Base-by-base conservation (phyloP, 53 echinoderm and acorn worm genomes). In the Echinometra lucunter region DNA sequence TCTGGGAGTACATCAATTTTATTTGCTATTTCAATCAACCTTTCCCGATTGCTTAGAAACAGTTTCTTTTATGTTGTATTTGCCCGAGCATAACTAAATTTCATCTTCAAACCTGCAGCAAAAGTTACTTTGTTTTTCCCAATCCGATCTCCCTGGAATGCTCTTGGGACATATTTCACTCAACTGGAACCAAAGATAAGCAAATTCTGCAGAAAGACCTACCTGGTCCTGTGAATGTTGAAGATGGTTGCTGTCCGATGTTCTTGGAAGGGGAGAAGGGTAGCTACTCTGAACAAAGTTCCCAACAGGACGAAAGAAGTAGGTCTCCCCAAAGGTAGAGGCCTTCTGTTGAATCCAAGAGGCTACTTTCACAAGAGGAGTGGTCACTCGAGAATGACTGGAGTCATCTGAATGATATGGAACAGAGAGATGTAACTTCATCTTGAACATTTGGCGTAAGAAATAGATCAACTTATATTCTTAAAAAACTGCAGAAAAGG, bases 331-430 rank as follows among this genome's bases (percentile, higher is more conserved):
- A 75, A 98, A 98, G n/a, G 96, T 81, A 6, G 95, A 57, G 18
- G 96, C 96, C 91, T 98, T 98, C 91, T 91, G 94, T 70, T 91
- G 95, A 30, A 98, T 91, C 98, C 98, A 98, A 25, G 44, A 91
- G 53, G 97, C 97, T 28, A 96, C 94, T 72, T 96, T 96, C 57
- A 69, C 66, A 32, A 97, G 82, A 30, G 94, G 94, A 42, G 94
- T 83, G 38, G 78, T 38, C 2, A 37, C 30, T 49, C 91, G 66
- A 45, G 91, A 44, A 1, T 10, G 37, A 66, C 13, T 90, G 23
- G 18, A 63, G 42, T 63, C 58, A 90, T 90, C 63, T 90, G 23
- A 37, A 35, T 53, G 28, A 56, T 17, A 25, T 4, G 34, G 19
- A 38, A 57, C 12, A 89, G 58, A 45, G 6, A 45, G 34, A 10